Conservation (phyloP, 1,140 invertebrate genomes). For the Camponotus pennsylvanicus region DNA sequence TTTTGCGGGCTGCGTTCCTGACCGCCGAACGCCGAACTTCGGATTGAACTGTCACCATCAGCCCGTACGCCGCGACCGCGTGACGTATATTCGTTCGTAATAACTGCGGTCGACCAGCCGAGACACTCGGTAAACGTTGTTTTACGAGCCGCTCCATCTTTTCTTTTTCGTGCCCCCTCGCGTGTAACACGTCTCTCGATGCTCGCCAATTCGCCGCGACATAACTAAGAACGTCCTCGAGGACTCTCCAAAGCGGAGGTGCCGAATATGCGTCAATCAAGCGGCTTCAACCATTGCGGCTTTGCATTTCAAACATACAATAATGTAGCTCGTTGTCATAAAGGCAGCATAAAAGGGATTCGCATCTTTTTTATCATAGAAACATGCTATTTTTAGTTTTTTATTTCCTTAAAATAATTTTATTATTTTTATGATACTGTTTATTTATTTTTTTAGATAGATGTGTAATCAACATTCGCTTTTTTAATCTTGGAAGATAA, state of each 20-base stretch:
- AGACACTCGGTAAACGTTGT: slow-evolving; percentile 70
- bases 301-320: slow-evolving; percentile 1
- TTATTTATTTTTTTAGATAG: neutral
- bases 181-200: slow-evolving; percentile 9
- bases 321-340: neutral
- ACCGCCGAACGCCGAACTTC: slow-evolving; percentile 85
- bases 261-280: slow-evolving; percentile 9
- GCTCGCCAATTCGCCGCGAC: slow-evolving; percentile 18
- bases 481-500: neutral
- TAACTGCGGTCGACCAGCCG: slow-evolving; percentile 82
- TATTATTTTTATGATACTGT: neutral
- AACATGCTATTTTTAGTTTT: neutral
- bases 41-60: slow-evolving; percentile 87
- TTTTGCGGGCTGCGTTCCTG: slow-evolving; percentile 84
- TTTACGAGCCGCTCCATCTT: slow-evolving; percentile 63
- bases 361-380: neutral
- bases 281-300: slow-evolving; percentile 2
- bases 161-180: slow-evolving; percentile 33
- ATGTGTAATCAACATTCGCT: neutral
- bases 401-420: neutral
- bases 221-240: neutral
- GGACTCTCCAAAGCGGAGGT: neutral
- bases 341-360: neutral
- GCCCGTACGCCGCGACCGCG: slow-evolving; percentile 76
- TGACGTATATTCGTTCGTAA: slow-evolving; percentile 83